Evolutionary conservation across 2,888 invertebrate species (phyloP).

Genomic region (Himalopsyche anomala): DNA sequence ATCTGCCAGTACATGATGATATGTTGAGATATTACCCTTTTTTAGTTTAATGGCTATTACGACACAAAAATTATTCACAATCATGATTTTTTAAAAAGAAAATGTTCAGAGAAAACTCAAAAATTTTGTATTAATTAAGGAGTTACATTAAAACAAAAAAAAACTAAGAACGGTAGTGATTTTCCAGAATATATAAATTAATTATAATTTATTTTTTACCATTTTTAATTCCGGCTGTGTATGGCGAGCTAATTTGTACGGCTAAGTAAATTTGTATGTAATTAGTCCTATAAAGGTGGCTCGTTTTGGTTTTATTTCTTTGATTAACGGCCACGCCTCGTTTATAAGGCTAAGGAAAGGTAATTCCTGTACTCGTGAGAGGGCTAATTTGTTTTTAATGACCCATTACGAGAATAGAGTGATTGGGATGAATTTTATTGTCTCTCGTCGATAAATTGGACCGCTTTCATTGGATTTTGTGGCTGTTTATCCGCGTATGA

Average conservation of each 20-base stretch:
- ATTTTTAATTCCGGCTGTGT: background rate
- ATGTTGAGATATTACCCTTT: no score
- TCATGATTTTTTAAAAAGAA: no score
- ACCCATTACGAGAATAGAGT: slow-evolving; percentile 41
- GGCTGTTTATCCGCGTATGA: background rate
- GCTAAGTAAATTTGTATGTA: slow-evolving; percentile 66
- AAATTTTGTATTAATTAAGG: no score
- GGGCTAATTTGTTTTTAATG: slow-evolving; percentile 48
- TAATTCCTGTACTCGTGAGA: background rate
- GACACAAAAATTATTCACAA: no score
- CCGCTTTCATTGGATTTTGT: slow-evolving; percentile 11
- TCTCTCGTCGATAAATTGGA: background rate
- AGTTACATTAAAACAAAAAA: no score
- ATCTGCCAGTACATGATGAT: no score
- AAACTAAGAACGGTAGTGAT: no score
- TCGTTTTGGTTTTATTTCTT: slow-evolving; percentile 55
- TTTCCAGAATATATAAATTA: no score
- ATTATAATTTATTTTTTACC: no score
- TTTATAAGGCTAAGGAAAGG: background rate
- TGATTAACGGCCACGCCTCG: slow-evolving; percentile 49
- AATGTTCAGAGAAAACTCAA: no score
- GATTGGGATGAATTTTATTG: slow-evolving; percentile 30
- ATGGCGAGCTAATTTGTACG: slow-evolving; percentile 62
- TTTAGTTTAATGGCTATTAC: no score
- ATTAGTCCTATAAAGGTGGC: slow-evolving; percentile 60